Evolutionary conservation across 2,797 vertebrate species (phyloP).

Genomic region (Cyclopterus lumpus): DNA sequence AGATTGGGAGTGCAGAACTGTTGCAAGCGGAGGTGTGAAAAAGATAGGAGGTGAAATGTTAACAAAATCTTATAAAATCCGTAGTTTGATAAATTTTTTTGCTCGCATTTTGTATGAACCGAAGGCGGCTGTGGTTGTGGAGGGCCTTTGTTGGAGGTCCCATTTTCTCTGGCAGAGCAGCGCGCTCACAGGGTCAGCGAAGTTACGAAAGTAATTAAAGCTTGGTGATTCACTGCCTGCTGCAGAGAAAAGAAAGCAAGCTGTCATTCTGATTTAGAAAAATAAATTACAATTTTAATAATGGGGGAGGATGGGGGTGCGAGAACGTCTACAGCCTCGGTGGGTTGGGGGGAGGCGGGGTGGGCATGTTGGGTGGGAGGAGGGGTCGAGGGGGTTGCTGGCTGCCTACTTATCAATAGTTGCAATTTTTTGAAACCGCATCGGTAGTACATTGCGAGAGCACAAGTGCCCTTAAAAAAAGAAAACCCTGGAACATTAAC

Average conservation of each 20-base stretch:
- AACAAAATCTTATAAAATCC: constrained; percentile 85
- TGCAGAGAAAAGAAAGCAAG: constrained; percentile 99
- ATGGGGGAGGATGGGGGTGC: constrained; percentile 84
- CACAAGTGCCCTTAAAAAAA: constrained; percentile 99
- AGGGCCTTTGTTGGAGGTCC: constrained; percentile 84
- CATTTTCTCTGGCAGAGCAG: constrained; percentile 81
- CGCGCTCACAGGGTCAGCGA: constrained; percentile 86
- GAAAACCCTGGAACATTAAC: constrained; percentile 96
- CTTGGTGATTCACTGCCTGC: constrained; percentile 91
- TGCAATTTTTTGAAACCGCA: constrained; percentile 93
- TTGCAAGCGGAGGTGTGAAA: constrained; percentile 60
- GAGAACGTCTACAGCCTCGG: constrained; percentile 79
- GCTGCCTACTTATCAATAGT: constrained; percentile 97
- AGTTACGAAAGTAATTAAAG: constrained; percentile 99
- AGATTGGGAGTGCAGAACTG: constrained; percentile 56
- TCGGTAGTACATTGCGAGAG: constrained; percentile 97
- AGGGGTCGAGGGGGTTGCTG: constrained; percentile 81
- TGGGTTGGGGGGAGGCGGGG: constrained; percentile 58
- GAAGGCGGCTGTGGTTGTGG: constrained; percentile 71
- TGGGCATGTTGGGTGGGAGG: constrained; percentile 71
- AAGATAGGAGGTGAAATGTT: constrained; percentile 86
- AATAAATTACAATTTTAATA: constrained; percentile 99
- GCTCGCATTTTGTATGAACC: constrained; percentile 79
- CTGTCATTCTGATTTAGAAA: constrained; percentile 99
- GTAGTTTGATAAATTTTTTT: constrained; percentile 80